Evolutionary conservation across 1,140 invertebrate genomes (phyloP).

Genomic region (Phortica variegata): DNA sequence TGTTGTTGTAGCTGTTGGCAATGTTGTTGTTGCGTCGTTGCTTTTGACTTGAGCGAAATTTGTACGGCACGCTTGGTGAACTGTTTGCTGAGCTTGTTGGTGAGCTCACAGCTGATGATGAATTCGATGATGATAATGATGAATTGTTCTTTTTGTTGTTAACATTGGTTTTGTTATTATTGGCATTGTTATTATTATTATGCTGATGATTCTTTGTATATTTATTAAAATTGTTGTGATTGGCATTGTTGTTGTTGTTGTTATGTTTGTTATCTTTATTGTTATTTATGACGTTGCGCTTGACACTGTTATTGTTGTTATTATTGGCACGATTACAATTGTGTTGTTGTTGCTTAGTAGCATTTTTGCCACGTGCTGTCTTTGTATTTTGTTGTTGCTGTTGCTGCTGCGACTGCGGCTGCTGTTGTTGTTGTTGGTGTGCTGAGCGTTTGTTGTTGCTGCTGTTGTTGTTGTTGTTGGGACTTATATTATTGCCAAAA

Average conservation of each 20-base stretch:
- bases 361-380: not conserved
- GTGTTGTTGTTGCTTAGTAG: slow-evolving; percentile 1
- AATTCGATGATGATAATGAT: slow-evolving; percentile 12
- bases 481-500: not conserved
- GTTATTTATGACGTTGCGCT: not conserved
- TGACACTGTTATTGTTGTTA: not conserved
- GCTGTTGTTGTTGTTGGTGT: slow-evolving; percentile 9
- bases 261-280: slow-evolving; percentile 7
- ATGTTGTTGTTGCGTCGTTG: slow-evolving; percentile 9
- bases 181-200: slow-evolving; percentile 1
- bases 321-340: slow-evolving; percentile 10
- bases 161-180: slow-evolving; percentile 7
- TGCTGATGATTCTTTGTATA: not conserved
- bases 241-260: slow-evolving; percentile 10
- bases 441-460: slow-evolving; percentile 3
- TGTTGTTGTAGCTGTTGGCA: slow-evolving; percentile 7
- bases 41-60: slow-evolving; percentile 5
- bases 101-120: slow-evolving; percentile 32
- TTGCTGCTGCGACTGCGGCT: slow-evolving; percentile 15
- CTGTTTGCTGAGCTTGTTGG: slow-evolving; percentile 26
- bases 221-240: no score
- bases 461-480: slow-evolving; percentile 6
- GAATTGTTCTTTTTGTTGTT: no score
- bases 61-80: slow-evolving; percentile 10
- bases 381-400: slow-evolving; percentile 17